Percentiles rank a stretch among this genome's conserved stretches.
Evolutionary conservation across 2,797 vertebrate genomes (phyloP).

Genomic region (Melanotaenia pygmaea): DNA sequence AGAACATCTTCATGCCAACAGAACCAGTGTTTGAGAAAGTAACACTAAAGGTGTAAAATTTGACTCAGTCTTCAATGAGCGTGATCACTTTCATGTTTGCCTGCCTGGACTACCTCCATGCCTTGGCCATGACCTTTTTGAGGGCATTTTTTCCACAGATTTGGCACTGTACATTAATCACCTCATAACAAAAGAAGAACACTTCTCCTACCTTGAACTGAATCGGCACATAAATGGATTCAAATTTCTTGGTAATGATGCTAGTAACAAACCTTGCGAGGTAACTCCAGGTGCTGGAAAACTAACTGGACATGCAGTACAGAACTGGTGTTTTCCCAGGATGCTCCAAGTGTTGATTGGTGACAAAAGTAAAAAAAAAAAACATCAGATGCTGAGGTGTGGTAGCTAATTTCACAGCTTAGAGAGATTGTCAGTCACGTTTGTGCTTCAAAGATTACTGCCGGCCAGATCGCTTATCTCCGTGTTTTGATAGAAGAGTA

Average conservation of each 20-base stretch:
- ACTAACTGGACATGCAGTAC: conserved; percentile 1
- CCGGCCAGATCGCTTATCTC: neutral
- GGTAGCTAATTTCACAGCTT: too few species aligned
- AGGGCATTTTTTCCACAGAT: neutral
- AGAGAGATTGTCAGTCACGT: neutral
- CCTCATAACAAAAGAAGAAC: neutral
- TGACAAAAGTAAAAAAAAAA: conserved; percentile 1
- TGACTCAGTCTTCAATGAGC: neutral
- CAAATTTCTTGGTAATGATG: conserved; percentile 1
- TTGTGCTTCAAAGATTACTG: neutral
- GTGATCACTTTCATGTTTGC: conserved; percentile 1
- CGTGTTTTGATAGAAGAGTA: neutral
- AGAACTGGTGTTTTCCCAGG: conserved; percentile 7
- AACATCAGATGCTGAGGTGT: neutral
- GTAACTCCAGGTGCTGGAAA: neutral
- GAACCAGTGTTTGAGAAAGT: neutral
- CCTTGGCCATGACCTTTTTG: conserved; percentile 3
- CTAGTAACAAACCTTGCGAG: neutral
- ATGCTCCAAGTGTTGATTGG: neutral
- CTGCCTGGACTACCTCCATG: conserved; percentile 6
- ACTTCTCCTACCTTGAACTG: neutral
- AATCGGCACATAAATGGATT: neutral
- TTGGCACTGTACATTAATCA: neutral
- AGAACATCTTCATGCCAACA: neutral
- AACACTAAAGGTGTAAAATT: neutral